Base-by-base conservation (phyloP, 1,140 invertebrate species). In the Apis cerana region DNA sequence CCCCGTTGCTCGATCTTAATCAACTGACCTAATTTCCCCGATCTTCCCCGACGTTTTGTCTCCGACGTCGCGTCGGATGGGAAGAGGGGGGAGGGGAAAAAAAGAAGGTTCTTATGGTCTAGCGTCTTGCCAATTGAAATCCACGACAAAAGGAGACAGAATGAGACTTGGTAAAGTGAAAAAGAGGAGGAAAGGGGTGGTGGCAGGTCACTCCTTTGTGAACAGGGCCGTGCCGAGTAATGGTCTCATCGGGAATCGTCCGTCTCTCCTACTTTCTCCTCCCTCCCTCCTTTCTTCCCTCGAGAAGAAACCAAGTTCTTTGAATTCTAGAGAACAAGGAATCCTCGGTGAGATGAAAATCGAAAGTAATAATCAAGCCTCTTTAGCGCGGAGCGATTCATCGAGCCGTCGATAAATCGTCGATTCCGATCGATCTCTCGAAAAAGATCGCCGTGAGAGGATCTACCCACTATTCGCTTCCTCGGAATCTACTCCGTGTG, bases 61-160 rank as follows among this genome's bases (percentile, higher is more conserved):
- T 67, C 48, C 15, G 43, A 1, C 15, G 72, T 61, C 50, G 67
- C n/a, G 27, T 27, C 33, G 70, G 43, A 65, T 72, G 65, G 69
- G 33, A 21, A 67, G 23, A 33, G 33, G 3, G 15, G n/a, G 23
- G 61, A 9, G 15, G 3, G 64, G 48, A 67, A 81, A 43, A 62
- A 56, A 50, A 12, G 70, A 33, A 54, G 21, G 54, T 65, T 69
- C 79, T 80, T 54, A 62, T 65, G 50, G 70, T 74, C 67, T 81
- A 80, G 54, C 59, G 78, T 23, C 74, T 84, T 80, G 71, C 83
- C 86, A 85, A 88, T 88, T 88, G 87, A 88, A 88, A 88, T 88
- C 71, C 62, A 48, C 71, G 74, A 87, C 85, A 88, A 88, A 87
- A 78, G 86, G 43, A 64, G 82, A 70, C 75, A 82, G 87, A 88